Percentiles rank a stretch among this genome's conserved stretches.
phyloP scores from a whole-genome alignment of 2,797 vertebrate species.

The Rachycentron canadum region DNA sequence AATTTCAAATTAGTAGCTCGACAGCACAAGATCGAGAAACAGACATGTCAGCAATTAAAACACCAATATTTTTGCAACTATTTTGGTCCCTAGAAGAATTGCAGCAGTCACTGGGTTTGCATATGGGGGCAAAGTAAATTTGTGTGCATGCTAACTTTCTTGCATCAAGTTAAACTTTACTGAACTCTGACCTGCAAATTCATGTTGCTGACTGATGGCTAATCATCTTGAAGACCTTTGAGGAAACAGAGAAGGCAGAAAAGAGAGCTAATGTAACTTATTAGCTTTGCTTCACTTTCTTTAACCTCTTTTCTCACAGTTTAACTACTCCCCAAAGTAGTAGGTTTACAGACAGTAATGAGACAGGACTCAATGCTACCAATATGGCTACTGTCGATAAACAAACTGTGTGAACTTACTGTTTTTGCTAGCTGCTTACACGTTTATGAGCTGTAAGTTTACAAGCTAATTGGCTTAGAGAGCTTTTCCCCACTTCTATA shows the following conservation, averaged over 20 bases:
- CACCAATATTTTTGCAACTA: not conserved
- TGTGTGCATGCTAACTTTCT: not conserved
- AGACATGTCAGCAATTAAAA: not conserved
- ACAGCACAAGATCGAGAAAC: not conserved
- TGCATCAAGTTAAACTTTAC: not conserved
- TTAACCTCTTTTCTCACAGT: not conserved
- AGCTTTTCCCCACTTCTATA: not conserved
- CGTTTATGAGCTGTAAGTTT: not conserved
- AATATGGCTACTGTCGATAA: not conserved
- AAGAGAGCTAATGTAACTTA: not conserved
- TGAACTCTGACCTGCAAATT: constrained; percentile 3
- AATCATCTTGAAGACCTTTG: no score
- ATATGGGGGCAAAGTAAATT: not conserved
- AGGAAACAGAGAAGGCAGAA: not conserved
- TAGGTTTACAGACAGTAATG: not conserved
- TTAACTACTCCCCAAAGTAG: not conserved
- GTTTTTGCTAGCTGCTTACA: not conserved
- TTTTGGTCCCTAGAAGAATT: not conserved
- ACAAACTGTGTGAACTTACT: not conserved
- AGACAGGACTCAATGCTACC: not conserved
- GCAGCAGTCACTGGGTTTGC: not conserved
- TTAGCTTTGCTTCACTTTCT: not conserved
- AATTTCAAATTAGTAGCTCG: not conserved
- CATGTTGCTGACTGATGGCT: not conserved
- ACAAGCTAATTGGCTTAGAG: not conserved